These are phyloP conservation scores for Agapostemon virescens DNA, from an alignment of 2,888 invertebrate genomes.

Conservation along the genomic window DNA sequence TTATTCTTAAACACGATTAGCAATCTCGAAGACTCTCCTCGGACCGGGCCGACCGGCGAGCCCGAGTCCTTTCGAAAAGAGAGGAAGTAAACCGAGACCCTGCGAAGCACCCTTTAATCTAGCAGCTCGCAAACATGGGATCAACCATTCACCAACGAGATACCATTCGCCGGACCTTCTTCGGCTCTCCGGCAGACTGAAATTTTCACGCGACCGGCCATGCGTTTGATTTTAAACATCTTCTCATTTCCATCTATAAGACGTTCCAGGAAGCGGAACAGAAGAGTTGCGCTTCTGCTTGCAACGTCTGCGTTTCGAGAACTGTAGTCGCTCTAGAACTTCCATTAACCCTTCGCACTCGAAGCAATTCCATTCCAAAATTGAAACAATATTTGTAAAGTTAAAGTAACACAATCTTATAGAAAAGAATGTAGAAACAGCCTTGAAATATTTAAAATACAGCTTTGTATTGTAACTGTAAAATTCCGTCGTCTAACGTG, in stretches of 20 bases:
- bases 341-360: no score
- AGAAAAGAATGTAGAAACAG: no score
- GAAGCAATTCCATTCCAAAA: no score
- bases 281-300: not conserved
- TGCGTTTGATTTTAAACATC: not conserved
- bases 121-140: slow-evolving; percentile 55
- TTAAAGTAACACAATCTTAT: no score
- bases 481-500: no score
- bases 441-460: no score
- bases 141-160: slow-evolving; percentile 53
- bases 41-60: not conserved
- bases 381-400: no score
- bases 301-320: no score
- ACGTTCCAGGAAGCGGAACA: not conserved
- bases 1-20: slow-evolving; percentile 70
- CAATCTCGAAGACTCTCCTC: slow-evolving; percentile 54
- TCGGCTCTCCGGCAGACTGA: not conserved
- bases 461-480: no score
- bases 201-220: not conserved
- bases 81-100: slow-evolving; percentile 46
- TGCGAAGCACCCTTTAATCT: slow-evolving; percentile 59
- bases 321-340: no score
- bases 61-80: not conserved
- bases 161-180: slow-evolving; percentile 9
- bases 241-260: not conserved